phyloP scores from a whole-genome alignment of 2,797 vertebrate species.

The Tiaroga cobitis region DNA sequence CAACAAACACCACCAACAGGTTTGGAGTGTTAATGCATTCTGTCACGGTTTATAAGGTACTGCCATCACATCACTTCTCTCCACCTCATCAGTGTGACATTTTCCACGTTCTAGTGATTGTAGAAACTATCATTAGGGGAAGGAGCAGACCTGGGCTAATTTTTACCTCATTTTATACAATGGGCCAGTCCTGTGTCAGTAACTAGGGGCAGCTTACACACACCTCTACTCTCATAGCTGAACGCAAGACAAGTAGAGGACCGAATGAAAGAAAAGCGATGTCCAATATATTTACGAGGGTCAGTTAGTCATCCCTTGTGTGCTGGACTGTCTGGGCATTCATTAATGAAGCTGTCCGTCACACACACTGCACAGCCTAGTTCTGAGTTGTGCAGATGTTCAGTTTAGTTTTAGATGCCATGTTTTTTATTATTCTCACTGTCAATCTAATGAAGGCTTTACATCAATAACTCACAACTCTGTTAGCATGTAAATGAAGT shows the following conservation, averaged over 20 bases:
- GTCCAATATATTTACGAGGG: neutral
- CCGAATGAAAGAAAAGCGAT: neutral
- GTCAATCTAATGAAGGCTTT: slow-evolving; percentile 9
- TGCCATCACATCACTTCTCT: slow-evolving; percentile 41
- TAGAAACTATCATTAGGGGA: neutral
- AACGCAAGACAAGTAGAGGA: neutral
- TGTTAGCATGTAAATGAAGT: neutral
- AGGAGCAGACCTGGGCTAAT: slow-evolving; percentile 23
- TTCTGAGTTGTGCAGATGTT: neutral
- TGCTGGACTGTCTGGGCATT: neutral
- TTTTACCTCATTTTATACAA: slow-evolving; percentile 47
- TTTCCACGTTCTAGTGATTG: neutral
- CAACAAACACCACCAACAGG: slow-evolving; percentile 43
- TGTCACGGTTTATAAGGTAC: slow-evolving; percentile 45
- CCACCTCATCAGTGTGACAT: neutral
- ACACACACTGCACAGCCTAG: too few relatives aligned
- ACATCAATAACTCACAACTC: slow-evolving; percentile 5
- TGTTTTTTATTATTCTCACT: slow-evolving; percentile 1
- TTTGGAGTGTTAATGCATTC: slow-evolving; percentile 43
- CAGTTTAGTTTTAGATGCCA: neutral
- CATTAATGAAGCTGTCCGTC: neutral
- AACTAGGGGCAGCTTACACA: slow-evolving; percentile 18
- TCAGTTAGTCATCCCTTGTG: neutral
- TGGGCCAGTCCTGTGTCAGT: neutral
- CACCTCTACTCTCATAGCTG: neutral